Conservation (phyloP, 2,888 invertebrate genomes). For the Lymantria monacha region DNA sequence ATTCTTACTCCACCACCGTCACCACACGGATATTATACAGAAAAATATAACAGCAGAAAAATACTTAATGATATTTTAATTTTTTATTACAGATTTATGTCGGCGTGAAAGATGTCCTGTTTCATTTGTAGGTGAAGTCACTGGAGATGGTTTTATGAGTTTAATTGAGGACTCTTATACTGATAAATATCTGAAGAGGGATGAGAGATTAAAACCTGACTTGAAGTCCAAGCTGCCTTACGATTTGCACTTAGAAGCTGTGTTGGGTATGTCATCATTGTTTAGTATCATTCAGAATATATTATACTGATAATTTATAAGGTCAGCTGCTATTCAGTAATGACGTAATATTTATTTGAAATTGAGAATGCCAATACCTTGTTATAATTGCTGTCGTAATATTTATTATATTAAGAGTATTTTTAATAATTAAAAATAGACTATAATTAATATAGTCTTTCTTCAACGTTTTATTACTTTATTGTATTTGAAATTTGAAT, state of each 20-base stretch:
- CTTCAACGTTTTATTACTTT: no score
- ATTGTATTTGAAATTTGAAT: no score
- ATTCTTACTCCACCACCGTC: no score
- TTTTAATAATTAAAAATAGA: no score
- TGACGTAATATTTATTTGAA: slow-evolving; percentile 19
- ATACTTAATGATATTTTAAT: no score
- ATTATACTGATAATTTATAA: background rate
- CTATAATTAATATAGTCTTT: no score
- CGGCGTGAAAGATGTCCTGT: slow-evolving; percentile 95
- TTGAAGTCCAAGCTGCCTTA: slow-evolving; percentile 85
- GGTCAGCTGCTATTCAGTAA: slow-evolving; percentile 18
- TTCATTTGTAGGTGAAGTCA: slow-evolving; percentile 95
- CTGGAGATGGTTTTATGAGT: slow-evolving; percentile 90
- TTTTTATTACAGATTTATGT: slow-evolving; percentile 83
- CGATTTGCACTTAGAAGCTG: slow-evolving; percentile 93
- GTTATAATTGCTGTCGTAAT: background rate
- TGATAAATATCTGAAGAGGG: slow-evolving; percentile 53
- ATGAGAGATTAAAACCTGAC: slow-evolving; percentile 65
- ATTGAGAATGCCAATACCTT: background rate
- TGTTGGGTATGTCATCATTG: slow-evolving; percentile 84
- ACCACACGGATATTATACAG: no score
- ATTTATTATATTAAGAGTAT: background rate
- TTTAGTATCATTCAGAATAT: background rate
- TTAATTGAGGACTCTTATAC: slow-evolving; percentile 84
- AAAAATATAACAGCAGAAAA: no score